These are phyloP conservation scores for Thera obeliscata DNA, from an alignment of 2,888 invertebrate species.

Conservation along the genomic window DNA sequence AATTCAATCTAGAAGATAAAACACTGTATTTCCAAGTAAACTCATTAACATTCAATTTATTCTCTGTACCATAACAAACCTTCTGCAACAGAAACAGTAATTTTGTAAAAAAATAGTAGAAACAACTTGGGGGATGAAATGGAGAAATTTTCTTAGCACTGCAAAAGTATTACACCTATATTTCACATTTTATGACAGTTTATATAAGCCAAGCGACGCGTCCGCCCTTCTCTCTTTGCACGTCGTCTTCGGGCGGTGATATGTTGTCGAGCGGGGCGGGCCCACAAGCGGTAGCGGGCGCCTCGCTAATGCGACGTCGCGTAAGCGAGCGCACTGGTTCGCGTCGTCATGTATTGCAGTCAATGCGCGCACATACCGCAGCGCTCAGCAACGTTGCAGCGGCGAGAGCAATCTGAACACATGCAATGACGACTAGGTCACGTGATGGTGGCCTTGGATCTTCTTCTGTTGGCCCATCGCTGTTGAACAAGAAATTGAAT, in stretches of 20 bases:
- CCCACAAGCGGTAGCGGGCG: conserved; percentile 59
- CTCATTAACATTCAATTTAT: not conserved
- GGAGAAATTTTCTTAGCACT: conserved; percentile 3
- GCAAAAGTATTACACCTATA: conserved; percentile 13
- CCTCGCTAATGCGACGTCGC: conserved; percentile 69
- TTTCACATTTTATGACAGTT: conserved; percentile 41
- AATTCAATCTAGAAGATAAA: not conserved
- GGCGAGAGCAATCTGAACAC: conserved; percentile 79
- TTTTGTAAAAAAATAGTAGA: not conserved
- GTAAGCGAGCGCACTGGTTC: conserved; percentile 73
- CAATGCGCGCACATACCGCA: conserved; percentile 81
- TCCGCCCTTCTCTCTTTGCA: conserved; percentile 73
- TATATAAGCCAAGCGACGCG: conserved; percentile 86
- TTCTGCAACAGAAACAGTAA: conserved; percentile 2
- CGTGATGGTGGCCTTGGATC: conserved; percentile 71
- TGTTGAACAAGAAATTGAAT: conserved; percentile 52
- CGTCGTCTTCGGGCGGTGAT: conserved; percentile 58
- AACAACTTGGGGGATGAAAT: conserved; percentile 12
- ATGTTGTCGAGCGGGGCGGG: conserved; percentile 58
- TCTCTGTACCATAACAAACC: not conserved
- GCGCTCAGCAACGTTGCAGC: conserved; percentile 80
- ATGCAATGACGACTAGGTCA: conserved; percentile 77
- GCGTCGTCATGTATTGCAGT: conserved; percentile 80
- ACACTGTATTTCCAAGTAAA: not conserved
- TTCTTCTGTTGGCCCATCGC: conserved; percentile 68